Conservation (phyloP, 2,797 vertebrate species). For the Gephyroberyx darwinii region DNA sequence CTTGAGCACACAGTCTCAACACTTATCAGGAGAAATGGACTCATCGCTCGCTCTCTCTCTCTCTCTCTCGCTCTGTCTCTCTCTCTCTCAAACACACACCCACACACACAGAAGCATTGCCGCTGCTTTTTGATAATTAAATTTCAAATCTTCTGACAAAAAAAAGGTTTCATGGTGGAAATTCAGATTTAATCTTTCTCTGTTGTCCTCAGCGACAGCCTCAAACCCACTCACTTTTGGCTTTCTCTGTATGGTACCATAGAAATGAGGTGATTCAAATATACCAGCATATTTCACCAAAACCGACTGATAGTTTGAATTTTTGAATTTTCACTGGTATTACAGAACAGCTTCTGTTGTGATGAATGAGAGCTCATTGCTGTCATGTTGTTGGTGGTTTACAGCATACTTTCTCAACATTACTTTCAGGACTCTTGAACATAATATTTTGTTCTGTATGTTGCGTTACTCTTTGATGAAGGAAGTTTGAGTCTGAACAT, state of each 20-base stretch:
- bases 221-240: background rate
- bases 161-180: background rate
- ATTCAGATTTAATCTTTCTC: background rate
- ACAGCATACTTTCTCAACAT: background rate
- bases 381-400: background rate
- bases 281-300: background rate
- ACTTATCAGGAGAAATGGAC: conserved; percentile 52
- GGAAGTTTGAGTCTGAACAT: too few species aligned
- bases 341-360: background rate
- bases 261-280: background rate
- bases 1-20: conserved; percentile 51
- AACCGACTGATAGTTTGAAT: background rate
- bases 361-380: background rate
- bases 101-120: conserved; percentile 38
- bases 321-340: background rate
- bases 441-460: too few species aligned
- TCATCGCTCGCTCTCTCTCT: conserved; percentile 35
- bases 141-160: conserved; percentile 10
- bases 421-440: too few species aligned
- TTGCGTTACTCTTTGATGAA: too few species aligned
- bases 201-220: background rate
- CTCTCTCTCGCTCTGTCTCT: too few species aligned
- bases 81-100: conserved; percentile 18
- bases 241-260: background rate
- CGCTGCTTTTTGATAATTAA: conserved; percentile 10